These are phyloP conservation scores for Neocrepidodera transversa DNA, from an alignment of 2,888 invertebrate genomes.

Conservation along the genomic window DNA sequence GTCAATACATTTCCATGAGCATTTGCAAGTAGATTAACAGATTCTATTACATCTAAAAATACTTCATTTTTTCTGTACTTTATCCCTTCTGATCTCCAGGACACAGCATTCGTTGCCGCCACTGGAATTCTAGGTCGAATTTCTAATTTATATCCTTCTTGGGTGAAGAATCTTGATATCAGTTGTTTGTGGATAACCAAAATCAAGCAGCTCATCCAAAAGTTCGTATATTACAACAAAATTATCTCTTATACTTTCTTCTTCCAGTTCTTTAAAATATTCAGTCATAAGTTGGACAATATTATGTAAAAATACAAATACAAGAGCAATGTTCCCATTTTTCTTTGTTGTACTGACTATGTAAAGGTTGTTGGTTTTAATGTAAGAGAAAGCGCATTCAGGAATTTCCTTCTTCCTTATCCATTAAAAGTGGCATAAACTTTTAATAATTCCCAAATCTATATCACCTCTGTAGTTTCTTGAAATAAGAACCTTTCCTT, in stretches of 20 bases:
- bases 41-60: constrained; percentile 98
- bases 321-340: constrained; percentile 95
- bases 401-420: constrained; percentile 95
- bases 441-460: constrained; percentile 94
- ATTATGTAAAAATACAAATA: constrained; percentile 96
- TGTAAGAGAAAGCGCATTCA: constrained; percentile 93
- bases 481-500: constrained; percentile 97
- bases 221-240: constrained; percentile 98
- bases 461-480: constrained; percentile 98
- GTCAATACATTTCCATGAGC: constrained; percentile 96
- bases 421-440: constrained; percentile 97
- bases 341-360: constrained; percentile 96
- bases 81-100: constrained; percentile 98
- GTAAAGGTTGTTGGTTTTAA: constrained; percentile 97
- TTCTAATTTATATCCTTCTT: constrained; percentile 97
- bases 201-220: constrained; percentile 95
- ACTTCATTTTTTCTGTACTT: constrained; percentile 99
- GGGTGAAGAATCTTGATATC: constrained; percentile 96
- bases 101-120: constrained; percentile 99
- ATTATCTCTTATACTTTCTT: constrained; percentile 98
- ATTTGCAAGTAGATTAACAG: constrained; percentile 94
- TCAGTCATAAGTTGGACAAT: constrained; percentile 93
- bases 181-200: constrained; percentile 98
- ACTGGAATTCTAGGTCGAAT: constrained; percentile 95
- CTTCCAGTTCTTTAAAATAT: constrained; percentile 97